Percentiles rank a stretch among this genome's conserved stretches.
Conservation (phyloP, 2,888 invertebrate genomes). For the Biston stratarius region DNA sequence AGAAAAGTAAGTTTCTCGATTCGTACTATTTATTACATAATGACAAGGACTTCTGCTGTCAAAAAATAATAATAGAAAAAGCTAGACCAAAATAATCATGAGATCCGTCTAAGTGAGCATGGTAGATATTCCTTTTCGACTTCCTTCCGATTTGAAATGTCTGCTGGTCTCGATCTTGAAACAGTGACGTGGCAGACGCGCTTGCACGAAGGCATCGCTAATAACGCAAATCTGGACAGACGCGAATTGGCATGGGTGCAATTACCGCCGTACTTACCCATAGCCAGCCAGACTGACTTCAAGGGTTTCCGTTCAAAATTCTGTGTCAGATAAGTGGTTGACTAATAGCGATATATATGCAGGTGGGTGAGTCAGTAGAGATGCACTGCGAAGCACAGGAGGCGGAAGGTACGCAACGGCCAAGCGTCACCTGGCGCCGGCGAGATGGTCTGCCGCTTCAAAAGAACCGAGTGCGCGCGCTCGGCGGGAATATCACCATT, state of each 20-base stretch:
- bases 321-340: background rate
- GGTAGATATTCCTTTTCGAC: too few relatives aligned
- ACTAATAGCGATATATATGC: background rate
- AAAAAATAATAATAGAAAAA: background rate
- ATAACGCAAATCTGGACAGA: too few relatives aligned
- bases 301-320: too few relatives aligned
- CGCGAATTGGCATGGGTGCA: too few relatives aligned
- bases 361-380: conserved; percentile 94
- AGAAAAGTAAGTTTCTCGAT: conserved; percentile 85
- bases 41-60: background rate
- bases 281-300: too few relatives aligned
- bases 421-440: conserved; percentile 96
- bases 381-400: conserved; percentile 98
- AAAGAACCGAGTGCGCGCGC: conserved; percentile 91
- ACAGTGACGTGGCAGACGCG: too few relatives aligned
- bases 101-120: too few relatives aligned
- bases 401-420: conserved; percentile 96
- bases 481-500: conserved; percentile 96
- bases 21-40: background rate
- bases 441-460: conserved; percentile 94
- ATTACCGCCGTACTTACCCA: too few relatives aligned
- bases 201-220: too few relatives aligned
- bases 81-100: too few relatives aligned
- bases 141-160: too few relatives aligned
- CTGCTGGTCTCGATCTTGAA: too few relatives aligned